Base-by-base conservation (phyloP, 2,888 invertebrate species). In the Epirrhoe alternata region DNA sequence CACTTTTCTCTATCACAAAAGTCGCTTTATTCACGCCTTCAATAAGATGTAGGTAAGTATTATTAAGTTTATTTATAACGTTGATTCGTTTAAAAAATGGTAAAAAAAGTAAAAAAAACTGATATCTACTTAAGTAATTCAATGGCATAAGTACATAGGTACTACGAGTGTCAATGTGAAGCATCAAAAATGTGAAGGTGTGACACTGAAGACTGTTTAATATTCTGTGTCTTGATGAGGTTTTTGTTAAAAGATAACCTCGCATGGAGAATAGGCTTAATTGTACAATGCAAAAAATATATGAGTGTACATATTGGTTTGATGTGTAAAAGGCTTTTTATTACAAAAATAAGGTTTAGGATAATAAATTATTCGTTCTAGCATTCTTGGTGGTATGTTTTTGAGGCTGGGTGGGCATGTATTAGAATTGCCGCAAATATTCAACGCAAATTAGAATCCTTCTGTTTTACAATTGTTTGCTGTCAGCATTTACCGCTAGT, bases 401-500 rank as follows among this genome's bases (percentile, higher is more conserved):
- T 47, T 47, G 47, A 16, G 16, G 6, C 16, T 35, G 14, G 16
- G 16, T 16, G 38, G 31, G 1, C 14, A 45, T 47, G 33, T 10
- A 45, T 45, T 47, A 14, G 16, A 42, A 42, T 38, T 3, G 35
- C 12, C 35, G 14, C 14, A 47, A 14, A 47, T 16, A 14, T 14
- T 12, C 38, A 42, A 58, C 50, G 38, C 35, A 16, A 52, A 61
- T 42, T 47, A 60, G 30, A 30, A 50, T 47, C 47, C 58, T 66
- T 55, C 31, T 47, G 24, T 57, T 61, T 57, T 42, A 55, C 56
- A 56, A 66, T 47, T 17, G 38, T 45, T 49, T 52, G 38, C 42
- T 30, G 38, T 59, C 63, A 64, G 50, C 14, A 61, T 59, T 68
- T 62, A 83, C 83, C 77, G 77, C 79, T 82, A 78, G 53, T 59